These are phyloP conservation scores for Antennarius striatus DNA, from an alignment of 2,113 vertebrate species.

Conservation along the genomic window DNA sequence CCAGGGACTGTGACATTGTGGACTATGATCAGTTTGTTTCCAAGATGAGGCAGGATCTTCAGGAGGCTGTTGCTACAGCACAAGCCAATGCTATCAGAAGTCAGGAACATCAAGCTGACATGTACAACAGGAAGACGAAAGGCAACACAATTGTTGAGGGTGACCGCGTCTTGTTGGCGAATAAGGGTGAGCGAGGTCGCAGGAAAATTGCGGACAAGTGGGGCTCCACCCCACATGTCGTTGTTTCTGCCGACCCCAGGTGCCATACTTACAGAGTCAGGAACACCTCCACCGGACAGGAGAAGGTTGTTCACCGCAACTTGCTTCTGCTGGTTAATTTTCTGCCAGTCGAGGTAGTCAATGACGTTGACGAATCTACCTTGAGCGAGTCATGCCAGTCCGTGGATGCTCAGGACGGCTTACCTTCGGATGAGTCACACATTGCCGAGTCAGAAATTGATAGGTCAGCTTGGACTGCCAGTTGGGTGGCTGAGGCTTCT, in stretches of 20 bases:
- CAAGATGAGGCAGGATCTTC: conserved; percentile 8
- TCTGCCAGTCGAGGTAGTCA: too few relatives aligned
- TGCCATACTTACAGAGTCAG: conserved; percentile 16
- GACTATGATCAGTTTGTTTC: not conserved
- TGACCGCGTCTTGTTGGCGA: conserved; percentile 33
- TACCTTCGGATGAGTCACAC: too few relatives aligned
- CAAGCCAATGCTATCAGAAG: conserved; percentile 11
- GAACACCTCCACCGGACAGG: not conserved
- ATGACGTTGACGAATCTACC: too few relatives aligned
- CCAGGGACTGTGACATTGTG: not conserved
- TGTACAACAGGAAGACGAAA: conserved; percentile 28
- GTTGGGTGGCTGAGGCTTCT: too few relatives aligned
- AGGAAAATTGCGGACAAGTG: conserved; percentile 28
- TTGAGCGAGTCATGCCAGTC: too few relatives aligned
- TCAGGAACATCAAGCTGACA: conserved; percentile 16
- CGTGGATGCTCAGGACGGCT: too few relatives aligned
- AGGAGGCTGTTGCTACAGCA: too few relatives aligned
- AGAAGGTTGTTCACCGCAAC: too few relatives aligned
- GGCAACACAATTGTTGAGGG: not conserved
- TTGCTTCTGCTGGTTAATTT: too few relatives aligned
- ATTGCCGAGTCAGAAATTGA: too few relatives aligned
- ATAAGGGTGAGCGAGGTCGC: conserved; percentile 15
- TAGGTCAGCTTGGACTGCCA: too few relatives aligned
- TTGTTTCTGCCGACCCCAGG: conserved; percentile 11
- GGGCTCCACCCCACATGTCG: conserved; percentile 3